Base-by-base conservation (phyloP, 2,888 invertebrate species). In the Synanthedon myopaeformis region DNA sequence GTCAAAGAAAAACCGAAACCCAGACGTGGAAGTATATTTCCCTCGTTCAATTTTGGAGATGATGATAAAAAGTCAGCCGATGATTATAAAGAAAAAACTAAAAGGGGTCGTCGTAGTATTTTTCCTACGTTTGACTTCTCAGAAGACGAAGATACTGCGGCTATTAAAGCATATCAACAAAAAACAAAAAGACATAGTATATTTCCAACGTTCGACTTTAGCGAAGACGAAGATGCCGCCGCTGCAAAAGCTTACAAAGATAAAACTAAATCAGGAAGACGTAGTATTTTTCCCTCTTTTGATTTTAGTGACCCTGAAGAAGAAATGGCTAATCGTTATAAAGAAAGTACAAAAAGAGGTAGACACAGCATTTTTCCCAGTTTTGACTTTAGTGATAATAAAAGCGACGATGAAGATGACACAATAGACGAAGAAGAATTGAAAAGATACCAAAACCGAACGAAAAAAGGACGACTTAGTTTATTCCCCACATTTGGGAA, bases 401-500 rank as follows among this genome's bases (percentile, higher is more conserved):
- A 75, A 42, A 74, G 72, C 52, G 76, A 80, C 58, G 82, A 81
- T 42, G 82, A 80, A 53, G 74, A 81, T 54, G 80, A 80, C 57
- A 77, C 76, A 49, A 70, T 84, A 57, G 80, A 84, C 54, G 83
- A 82, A 65, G 82, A 84, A 14, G 84, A 86, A 64, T 64, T 83
- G n/a, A 63, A 72, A 61, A 82, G 71, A 61, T 86, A 86, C 61
- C 82, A 85, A 61, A 79, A 79, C 56, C 70, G 76, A 61, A 85
- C 85, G 6, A 78, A 79, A 58, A 82, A 78, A 64, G 85, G 85
- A 19, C 72, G 85, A 11, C 63, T 82, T 5, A 86, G 86, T 59
- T 60, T 85, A 50, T 84, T 86, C 54, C 85, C 85, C 45, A 80
- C 85, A 23, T 86, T 85, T 64, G 83, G 84, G 3, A 81, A 71